phyloP scores from a whole-genome alignment of 2,113 vertebrate genomes.

The Grammomys surdaster region DNA sequence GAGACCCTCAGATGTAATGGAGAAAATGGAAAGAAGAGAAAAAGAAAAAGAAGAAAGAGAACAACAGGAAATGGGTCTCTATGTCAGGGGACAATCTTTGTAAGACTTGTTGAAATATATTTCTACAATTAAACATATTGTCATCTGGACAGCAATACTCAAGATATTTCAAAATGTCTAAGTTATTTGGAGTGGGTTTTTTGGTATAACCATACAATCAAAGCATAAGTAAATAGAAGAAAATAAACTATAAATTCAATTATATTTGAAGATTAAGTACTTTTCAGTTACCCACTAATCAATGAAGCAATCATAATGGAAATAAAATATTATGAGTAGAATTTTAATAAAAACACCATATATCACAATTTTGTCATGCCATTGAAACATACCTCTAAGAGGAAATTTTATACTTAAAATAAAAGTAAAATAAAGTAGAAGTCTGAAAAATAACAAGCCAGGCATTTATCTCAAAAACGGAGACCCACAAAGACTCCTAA shows the following conservation, averaged over 20 bases:
- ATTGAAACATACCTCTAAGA: neutral
- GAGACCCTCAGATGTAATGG: neutral
- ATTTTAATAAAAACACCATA: neutral
- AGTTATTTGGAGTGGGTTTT: neutral
- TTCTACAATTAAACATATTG: neutral
- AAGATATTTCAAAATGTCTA: neutral
- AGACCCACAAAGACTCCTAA: neutral
- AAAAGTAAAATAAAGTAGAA: neutral
- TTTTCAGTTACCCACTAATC: neutral
- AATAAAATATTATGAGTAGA: neutral
- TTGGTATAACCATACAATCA: neutral
- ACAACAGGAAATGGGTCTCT: neutral
- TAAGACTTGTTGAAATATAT: neutral
- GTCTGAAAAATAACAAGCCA: neutral
- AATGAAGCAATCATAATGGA: neutral
- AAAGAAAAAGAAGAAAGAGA: no score
- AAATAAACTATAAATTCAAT: neutral
- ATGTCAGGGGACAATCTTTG: fast-evolving
- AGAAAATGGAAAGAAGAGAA: neutral
- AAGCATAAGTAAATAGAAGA: neutral
- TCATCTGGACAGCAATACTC: neutral
- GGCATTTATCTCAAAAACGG: neutral
- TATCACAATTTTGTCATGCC: neutral
- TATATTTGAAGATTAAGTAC: neutral
- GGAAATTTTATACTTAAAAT: neutral